Percentiles rank a stretch among this genome's conserved stretches.
These are phyloP conservation scores for Mimas tiliae DNA, from an alignment of 2,888 invertebrate genomes.

Conservation along the genomic window DNA sequence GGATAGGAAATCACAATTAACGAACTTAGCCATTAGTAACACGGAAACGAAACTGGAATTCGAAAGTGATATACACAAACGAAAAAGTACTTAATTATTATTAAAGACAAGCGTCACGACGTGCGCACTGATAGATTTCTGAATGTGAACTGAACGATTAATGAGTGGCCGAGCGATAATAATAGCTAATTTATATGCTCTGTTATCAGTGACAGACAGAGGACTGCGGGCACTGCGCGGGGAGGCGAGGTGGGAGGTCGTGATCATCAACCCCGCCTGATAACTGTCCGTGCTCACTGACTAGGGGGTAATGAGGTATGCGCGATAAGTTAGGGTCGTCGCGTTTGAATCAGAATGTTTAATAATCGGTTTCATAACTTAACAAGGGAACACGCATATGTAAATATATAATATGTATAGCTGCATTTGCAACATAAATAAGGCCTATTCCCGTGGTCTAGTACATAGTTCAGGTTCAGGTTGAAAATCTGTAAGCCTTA, in stretches of 20 bases:
- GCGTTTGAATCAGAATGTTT: slow-evolving; percentile 20
- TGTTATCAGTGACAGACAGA: slow-evolving; percentile 69
- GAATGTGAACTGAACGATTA: slow-evolving; percentile 52
- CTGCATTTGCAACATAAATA: too few species aligned
- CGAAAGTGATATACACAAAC: slow-evolving; percentile 29
- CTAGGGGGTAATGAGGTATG: slow-evolving; percentile 76
- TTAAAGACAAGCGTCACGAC: slow-evolving; percentile 31
- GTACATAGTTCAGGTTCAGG: too few species aligned
- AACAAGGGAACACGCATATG: not conserved
- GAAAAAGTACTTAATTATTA: not conserved
- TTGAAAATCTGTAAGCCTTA: too few species aligned
- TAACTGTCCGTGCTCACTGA: slow-evolving; percentile 71
- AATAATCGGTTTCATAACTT: not conserved
- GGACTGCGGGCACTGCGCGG: slow-evolving; percentile 51
- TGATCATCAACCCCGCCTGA: slow-evolving; percentile 60
- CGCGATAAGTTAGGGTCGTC: slow-evolving; percentile 52
- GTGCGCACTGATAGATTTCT: slow-evolving; percentile 45
- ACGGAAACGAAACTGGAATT: slow-evolving; percentile 37
- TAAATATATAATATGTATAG: not conserved
- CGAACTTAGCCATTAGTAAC: slow-evolving; percentile 78
- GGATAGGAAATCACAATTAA: slow-evolving; percentile 74
- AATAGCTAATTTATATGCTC: slow-evolving; percentile 67
- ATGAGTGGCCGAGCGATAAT: slow-evolving; percentile 45
- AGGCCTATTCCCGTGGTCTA: too few species aligned
- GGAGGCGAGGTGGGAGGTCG: slow-evolving; percentile 64